Percentiles rank a stretch among this genome's conserved stretches.
Evolutionary conservation across 2,888 invertebrate genomes (phyloP).

Genomic region (Harpagoxenus sublaevis): DNA sequence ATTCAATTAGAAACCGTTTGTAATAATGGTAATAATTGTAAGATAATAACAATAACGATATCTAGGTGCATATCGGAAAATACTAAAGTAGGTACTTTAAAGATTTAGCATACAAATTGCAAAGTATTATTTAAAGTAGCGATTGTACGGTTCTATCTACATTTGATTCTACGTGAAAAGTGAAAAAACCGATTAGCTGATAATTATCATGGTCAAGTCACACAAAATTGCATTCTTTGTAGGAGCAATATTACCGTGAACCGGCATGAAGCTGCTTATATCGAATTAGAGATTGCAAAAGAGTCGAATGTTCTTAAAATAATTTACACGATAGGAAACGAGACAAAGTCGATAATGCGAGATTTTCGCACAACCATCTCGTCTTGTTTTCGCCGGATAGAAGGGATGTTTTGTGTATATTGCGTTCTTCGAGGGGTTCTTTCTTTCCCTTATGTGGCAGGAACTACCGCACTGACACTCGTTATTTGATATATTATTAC

Average conservation of each 20-base stretch:
- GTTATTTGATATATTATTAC: slow-evolving; percentile 81
- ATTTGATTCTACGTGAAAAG: background rate
- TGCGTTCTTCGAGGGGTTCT: too few relatives aligned
- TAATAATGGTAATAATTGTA: background rate
- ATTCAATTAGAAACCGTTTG: slow-evolving; percentile 1
- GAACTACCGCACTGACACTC: slow-evolving; percentile 74
- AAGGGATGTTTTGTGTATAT: slow-evolving; percentile 11
- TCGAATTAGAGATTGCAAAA: background rate
- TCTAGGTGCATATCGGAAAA: background rate
- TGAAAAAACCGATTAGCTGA: background rate
- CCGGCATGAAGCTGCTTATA: background rate
- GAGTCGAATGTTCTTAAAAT: background rate
- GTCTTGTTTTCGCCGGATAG: slow-evolving; percentile 10
- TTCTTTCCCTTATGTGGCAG: slow-evolving; percentile 18
- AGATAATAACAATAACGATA: background rate
- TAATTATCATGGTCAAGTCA: background rate
- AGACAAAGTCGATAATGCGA: slow-evolving; percentile 48
- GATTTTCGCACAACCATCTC: slow-evolving; percentile 47
- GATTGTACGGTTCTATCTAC: background rate
- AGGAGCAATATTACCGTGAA: background rate
- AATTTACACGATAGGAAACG: slow-evolving; percentile 21
- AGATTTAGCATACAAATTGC: background rate
- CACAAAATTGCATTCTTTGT: background rate
- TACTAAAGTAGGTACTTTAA: background rate
- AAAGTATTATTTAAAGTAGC: background rate